Evolutionary conservation across 1,140 invertebrate genomes (phyloP).

Genomic region (Argopecten irradians): DNA sequence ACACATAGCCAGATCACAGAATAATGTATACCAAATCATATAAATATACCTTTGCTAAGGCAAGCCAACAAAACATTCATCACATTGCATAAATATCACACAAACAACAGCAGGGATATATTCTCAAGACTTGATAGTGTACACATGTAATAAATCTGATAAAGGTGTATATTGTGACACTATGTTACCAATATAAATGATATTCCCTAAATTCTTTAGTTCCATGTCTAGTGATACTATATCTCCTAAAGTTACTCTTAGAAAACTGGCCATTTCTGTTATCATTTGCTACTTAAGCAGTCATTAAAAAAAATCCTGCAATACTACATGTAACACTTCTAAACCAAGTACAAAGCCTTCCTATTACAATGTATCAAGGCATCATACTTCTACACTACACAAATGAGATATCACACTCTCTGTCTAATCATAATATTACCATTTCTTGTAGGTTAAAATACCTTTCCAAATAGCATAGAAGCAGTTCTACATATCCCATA

Average conservation of each 20-base stretch:
- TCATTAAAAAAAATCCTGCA: neutral
- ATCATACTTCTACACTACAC: neutral
- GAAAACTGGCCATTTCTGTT: neutral
- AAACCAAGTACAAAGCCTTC: neutral
- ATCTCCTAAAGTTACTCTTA: neutral
- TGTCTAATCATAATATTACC: neutral
- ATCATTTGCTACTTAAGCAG: neutral
- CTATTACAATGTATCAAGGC: neutral
- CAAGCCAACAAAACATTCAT: neutral
- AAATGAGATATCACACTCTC: neutral
- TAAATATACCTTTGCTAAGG: neutral
- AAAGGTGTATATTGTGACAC: neutral
- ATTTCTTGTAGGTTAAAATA: neutral
- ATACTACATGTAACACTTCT: neutral
- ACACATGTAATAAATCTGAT: neutral
- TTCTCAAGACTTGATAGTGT: neutral
- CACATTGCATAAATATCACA: slow-evolving; percentile 7
- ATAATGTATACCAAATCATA: neutral
- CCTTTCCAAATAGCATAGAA: neutral
- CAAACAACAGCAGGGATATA: neutral
- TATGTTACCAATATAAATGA: neutral
- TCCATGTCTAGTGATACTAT: neutral
- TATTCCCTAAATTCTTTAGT: neutral
- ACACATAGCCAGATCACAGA: neutral
- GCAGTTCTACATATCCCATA: too few species aligned